A percentile compares a stretch with the other conserved stretches of the same genome.
Evolutionary conservation across 2,888 invertebrate species (phyloP).

Genomic region (Thymelicus sylvestris): DNA sequence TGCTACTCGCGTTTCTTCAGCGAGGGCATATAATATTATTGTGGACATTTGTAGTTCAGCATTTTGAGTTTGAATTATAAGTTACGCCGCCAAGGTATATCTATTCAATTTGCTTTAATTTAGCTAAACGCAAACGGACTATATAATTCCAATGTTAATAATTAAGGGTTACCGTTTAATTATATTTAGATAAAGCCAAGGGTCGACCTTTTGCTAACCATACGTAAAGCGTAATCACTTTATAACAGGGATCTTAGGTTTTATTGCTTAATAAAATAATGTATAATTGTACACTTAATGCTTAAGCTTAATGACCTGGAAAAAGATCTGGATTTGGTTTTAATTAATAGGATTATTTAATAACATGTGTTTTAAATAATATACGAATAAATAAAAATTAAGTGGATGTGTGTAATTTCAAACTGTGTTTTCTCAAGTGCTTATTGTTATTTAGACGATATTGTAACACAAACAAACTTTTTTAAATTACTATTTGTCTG

Average conservation of each 20-base stretch:
- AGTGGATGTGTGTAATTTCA: too few relatives aligned
- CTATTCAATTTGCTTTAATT: slow-evolving; percentile 6
- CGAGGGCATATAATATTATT: too few relatives aligned
- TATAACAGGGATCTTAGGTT: slow-evolving; percentile 40
- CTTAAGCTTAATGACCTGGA: not conserved
- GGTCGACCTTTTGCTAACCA: slow-evolving; percentile 43
- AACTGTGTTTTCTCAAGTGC: too few relatives aligned
- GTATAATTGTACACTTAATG: slow-evolving; percentile 12
- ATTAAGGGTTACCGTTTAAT: slow-evolving; percentile 46
- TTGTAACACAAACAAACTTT: too few relatives aligned
- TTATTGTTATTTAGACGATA: too few relatives aligned
- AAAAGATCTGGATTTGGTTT: not conserved
- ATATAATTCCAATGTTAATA: slow-evolving; percentile 37
- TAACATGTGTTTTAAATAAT: too few relatives aligned
- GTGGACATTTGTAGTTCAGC: not conserved
- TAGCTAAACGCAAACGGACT: slow-evolving; percentile 9
- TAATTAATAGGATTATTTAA: not conserved
- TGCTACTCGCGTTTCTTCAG: not conserved
- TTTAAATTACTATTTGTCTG: too few relatives aligned
- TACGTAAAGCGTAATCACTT: slow-evolving; percentile 44
- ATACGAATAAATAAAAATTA: too few relatives aligned
- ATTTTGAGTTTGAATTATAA: not conserved
- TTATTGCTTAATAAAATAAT: slow-evolving; percentile 35
- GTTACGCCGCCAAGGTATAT: not conserved
- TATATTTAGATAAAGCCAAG: slow-evolving; percentile 44